Evolutionary conservation across 2,797 vertebrate genomes (phyloP), one percentile per base, ranked within the genome.

Genomic region (Sebastolobus altivelis): DNA sequence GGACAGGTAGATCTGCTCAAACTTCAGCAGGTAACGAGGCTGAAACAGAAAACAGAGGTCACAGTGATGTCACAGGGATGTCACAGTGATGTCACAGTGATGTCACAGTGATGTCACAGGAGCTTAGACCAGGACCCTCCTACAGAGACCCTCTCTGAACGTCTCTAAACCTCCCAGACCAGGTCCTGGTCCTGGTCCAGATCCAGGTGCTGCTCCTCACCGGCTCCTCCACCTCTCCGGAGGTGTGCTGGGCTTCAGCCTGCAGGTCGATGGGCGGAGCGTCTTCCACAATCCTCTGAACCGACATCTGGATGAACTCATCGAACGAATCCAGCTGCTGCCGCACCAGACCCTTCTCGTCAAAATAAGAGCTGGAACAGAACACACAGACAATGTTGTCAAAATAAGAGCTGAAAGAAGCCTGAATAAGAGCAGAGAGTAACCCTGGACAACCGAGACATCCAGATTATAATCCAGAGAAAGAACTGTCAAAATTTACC

Each of bases 251-350:
- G 37, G 98, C 98, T 93, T 99, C 98, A 29, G 98, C 98, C 89
- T 99, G 98, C 25, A 99, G 95, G 92, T 99, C 98, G 25, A 99
- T 99, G 61, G 98, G 98, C 0, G 98, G 98, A 0, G 98, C 98
- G 27, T 99, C 98, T 90, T 99, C 98, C 78, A 99, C 98, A 25
- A 99, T 99, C 93, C 98, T 97, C 94, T 99, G 98, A 66, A 99
- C 98, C 1, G 98, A 99, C 98, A 99, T 99, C 95, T 99, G 98
- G 92, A 99, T 99, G 89, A 99, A 99, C 88, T 99, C 98, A 90
- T 99, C 98, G 10, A 99, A 99, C 0, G 98, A 99, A 92, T 99
- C 98, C 94, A 99, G 81, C 89, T 99, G 98, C 81, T 99, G 98
- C 56, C 98, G 97, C 65, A 99, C 98, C 93, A 99, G 94, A 52